These are phyloP conservation scores for Habropoda laboriosa DNA, from an alignment of 1,140 invertebrate species.

Conservation along the genomic window DNA sequence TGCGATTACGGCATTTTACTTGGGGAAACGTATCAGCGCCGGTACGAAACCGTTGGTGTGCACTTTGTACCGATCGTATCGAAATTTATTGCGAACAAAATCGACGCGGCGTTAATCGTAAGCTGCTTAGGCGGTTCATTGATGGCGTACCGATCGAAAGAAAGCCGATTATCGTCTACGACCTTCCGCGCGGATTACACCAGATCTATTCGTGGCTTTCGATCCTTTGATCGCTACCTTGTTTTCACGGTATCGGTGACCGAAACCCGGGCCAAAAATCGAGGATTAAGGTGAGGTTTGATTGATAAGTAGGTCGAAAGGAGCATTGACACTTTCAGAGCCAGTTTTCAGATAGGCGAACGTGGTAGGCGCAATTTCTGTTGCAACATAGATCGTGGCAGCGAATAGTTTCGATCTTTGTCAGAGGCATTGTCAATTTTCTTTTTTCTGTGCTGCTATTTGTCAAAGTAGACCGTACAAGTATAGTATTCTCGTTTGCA, in stretches of 20 bases:
- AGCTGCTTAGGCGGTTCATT: constrained; percentile 38
- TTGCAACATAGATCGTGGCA: no score
- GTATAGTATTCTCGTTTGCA: no score
- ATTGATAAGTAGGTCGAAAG: not conserved
- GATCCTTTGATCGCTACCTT: constrained; percentile 40
- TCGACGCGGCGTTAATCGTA: constrained; percentile 44
- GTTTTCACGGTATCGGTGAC: constrained; percentile 2
- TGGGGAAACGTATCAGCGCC: no score
- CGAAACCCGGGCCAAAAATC: constrained; percentile 5
- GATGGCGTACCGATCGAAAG: constrained; percentile 35
- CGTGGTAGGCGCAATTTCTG: no score
- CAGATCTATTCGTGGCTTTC: constrained; percentile 26
- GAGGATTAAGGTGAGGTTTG: constrained; percentile 23
- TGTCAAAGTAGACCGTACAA: no score
- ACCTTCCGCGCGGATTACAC: constrained; percentile 32
- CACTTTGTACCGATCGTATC: constrained; percentile 38
- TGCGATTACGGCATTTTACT: no score
- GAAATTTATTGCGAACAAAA: constrained; percentile 30
- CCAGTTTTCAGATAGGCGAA: no score
- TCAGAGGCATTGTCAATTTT: no score
- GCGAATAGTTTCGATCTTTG: no score
- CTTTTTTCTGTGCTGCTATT: no score
- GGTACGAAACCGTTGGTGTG: not conserved
- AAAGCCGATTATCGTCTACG: constrained; percentile 49
- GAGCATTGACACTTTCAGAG: not conserved